These are phyloP conservation scores for Tenthredo livida DNA, from an alignment of 2,888 invertebrate genomes.

Conservation along the genomic window DNA sequence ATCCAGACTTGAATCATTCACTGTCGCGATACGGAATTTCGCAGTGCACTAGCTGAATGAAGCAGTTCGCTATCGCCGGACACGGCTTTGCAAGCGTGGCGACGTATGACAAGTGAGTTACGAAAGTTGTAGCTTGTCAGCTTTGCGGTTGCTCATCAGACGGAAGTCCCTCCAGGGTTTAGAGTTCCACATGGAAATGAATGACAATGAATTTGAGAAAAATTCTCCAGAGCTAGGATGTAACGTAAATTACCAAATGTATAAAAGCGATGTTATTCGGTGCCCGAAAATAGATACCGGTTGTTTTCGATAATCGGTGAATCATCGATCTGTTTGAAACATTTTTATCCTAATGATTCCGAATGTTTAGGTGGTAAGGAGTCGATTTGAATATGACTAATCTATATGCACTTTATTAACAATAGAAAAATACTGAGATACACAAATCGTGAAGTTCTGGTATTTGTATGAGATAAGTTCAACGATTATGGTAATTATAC, in stretches of 20 bases:
- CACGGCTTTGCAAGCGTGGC: not conserved
- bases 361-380: not conserved
- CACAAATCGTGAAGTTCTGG: not conserved
- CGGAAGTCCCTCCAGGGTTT: not conserved
- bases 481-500: not conserved
- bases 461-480: conserved; percentile 6
- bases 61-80: not conserved
- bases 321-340: too few species aligned
- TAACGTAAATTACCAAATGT: too few species aligned
- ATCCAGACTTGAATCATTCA: not conserved
- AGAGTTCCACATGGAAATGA: not conserved
- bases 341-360: not conserved
- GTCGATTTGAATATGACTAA: not conserved
- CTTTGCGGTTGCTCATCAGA: not conserved
- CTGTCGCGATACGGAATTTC: not conserved
- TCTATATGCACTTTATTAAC: conserved; percentile 28
- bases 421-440: conserved; percentile 33
- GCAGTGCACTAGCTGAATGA: not conserved
- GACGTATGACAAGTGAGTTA: not conserved
- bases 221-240: not conserved
- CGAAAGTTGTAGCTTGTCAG: not conserved
- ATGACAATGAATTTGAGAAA: not conserved
- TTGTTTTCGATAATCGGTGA: too few species aligned
- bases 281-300: too few species aligned
- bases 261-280: too few species aligned